Evolutionary conservation across 2,797 vertebrate genomes (phyloP), one percentile per base, ranked within the genome.

Genomic region (Leuciscus waleckii): DNA sequence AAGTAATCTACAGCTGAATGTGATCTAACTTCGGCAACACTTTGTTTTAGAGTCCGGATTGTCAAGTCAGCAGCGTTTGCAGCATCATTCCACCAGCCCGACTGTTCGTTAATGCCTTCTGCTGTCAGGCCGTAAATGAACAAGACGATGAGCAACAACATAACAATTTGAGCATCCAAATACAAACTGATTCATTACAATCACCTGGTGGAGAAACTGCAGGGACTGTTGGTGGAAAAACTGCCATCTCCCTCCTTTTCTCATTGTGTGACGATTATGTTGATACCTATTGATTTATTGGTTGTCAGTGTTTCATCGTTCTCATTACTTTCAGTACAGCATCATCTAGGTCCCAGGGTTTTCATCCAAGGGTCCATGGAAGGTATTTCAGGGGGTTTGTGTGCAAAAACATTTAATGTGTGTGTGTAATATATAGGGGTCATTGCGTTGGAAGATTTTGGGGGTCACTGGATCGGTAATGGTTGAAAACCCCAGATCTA

Each of bases 41-140:
- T 32, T 77, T 37, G 63, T 69, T 74, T 69, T 51, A 81, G 41
- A 65, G 41, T 69, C 49, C 65, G 69, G 79, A 79, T 54, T 37
- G 82, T 83, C 43, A 49, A 84, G 82, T 89, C 86, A 88, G 86
- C 79, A 63, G 37, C 71, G n/a, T 85, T 76, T 85, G 54, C 69
- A 23, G 39, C n/a, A 84, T 85, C 79, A 71, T 75, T 87, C 84
- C 87, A 77, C 39, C 46, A 68, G 68, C 29, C 39, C 16, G 74
- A 84, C 86, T 82, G 70, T 35, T 79, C 39, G 41, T 79, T 87
- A 84, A 86, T 85, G 73, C 79, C 49, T 85, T 83, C 77, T 85
- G 49, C 67, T 74, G 79, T 86, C 68, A 79, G 65, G 58, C 75
- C 37, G 9, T 76, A 80, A 85, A 89, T 85, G 58, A 86, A 87